These are phyloP conservation scores for Macropodus opercularis DNA, from an alignment of 2,797 vertebrate genomes.

Conservation along the genomic window DNA sequence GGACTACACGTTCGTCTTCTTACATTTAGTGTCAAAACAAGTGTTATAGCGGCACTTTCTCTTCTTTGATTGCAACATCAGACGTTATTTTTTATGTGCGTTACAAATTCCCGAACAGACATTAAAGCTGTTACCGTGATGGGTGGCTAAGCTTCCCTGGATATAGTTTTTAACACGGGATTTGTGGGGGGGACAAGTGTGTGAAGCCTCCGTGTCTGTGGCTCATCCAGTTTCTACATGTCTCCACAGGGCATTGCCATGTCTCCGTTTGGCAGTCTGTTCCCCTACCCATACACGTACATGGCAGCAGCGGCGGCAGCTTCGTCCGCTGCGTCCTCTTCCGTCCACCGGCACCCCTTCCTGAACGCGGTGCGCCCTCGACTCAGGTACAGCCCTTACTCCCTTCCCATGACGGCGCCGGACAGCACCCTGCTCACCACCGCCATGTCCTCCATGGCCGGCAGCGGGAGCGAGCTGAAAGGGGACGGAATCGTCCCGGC, in stretches of 20 bases:
- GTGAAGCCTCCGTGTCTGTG: neutral
- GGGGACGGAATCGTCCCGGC: constrained; percentile 76
- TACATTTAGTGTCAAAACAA: constrained; percentile 24
- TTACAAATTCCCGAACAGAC: constrained; percentile 35
- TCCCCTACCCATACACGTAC: constrained; percentile 97
- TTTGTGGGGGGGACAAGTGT: neutral
- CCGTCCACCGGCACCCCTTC: constrained; percentile 93
- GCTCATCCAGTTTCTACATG: constrained; percentile 20
- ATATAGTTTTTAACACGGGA: constrained; percentile 3
- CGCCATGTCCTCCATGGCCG: constrained; percentile 82
- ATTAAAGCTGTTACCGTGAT: constrained; percentile 19
- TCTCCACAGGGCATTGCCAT: constrained; percentile 90
- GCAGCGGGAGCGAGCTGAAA: constrained; percentile 83
- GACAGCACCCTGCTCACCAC: constrained; percentile 90
- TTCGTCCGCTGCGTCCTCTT: constrained; percentile 87
- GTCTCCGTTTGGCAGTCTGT: constrained; percentile 94
- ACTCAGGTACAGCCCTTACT: constrained; percentile 96
- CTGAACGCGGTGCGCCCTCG: constrained; percentile 92
- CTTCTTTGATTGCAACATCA: constrained; percentile 17
- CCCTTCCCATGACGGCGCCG: constrained; percentile 88
- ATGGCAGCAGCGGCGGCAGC: constrained; percentile 94
- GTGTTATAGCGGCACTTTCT: constrained; percentile 4
- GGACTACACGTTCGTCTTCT: constrained; percentile 21
- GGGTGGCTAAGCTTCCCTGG: constrained; percentile 13
- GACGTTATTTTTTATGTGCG: constrained; percentile 28